Base-by-base conservation (phyloP, 2,888 invertebrate species). In the Yponomeuta cagnagella region DNA sequence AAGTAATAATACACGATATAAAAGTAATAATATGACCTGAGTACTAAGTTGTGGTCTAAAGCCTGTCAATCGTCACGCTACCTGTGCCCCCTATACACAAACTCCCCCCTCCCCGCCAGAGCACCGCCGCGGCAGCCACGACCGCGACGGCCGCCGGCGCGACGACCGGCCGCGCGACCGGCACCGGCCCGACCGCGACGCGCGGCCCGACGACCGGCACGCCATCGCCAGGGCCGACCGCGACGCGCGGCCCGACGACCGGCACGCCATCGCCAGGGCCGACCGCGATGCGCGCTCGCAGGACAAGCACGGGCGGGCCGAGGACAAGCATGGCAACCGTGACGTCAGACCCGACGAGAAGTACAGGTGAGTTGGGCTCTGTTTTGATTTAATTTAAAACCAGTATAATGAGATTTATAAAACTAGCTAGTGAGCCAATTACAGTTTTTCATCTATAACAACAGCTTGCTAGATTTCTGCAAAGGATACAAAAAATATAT, bases 171-270 rank as follows among this genome's bases (percentile, higher is more conserved):
- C 85, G 5, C 88, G 90, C 5, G 90, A 90, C 0, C 76, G 89
- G 70, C 84, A 89, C 5, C 90, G 72, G 71, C 76, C 90, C 0
- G 92, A 90, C 76, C 74, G 86, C 4, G 87, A 86, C 43, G 71
- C 43, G 33, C 48, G 65, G 69, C 15, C 70, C 66, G 63, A 69
- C 63, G 86, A 87, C 63, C 77, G 76, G 12, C 80, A 80, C 23
- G 23, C 23, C 23, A 23, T 23, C 43, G 23, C 48, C 68, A 48
- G 48, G 66, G 31, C 43, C 10, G 68, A 31, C 76, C 74, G 86
- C 4, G 87, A 86, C 43, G 71, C 43, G 33, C 48, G 65, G 69
- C 15, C 70, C 66, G 63, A 69, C 63, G 86, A 87, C 63, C 77
- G 76, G 12, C 80, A 80, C 23, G 23, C 23, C 23, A 23, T 23